These are phyloP conservation scores for Myripristis jacobus DNA, from an alignment of 2,797 vertebrate species.

Conservation along the genomic window DNA sequence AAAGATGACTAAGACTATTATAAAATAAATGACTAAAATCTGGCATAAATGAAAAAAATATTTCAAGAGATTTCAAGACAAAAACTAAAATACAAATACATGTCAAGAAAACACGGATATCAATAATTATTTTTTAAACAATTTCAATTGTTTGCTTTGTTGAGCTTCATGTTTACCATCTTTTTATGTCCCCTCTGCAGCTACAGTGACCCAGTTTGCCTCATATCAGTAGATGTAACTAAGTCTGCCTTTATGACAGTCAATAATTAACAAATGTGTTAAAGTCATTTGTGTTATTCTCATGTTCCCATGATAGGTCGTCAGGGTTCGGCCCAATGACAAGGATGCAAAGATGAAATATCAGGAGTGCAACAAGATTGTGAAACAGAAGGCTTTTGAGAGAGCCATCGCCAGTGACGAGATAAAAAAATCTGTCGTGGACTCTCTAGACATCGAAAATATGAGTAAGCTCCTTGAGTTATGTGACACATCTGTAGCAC, in stretches of 20 bases:
- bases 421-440: constrained; percentile 91
- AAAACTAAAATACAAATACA: too few species aligned
- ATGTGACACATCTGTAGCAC: background rate
- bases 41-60: too few species aligned
- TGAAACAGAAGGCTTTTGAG: constrained; percentile 96
- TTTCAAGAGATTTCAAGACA: too few species aligned
- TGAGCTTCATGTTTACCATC: background rate
- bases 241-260: background rate
- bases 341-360: constrained; percentile 95
- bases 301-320: constrained; percentile 83
- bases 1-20: too few species aligned
- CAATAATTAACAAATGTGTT: constrained; percentile 14
- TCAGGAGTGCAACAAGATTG: constrained; percentile 95
- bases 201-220: background rate
- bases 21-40: too few species aligned
- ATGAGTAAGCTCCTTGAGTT: constrained; percentile 87
- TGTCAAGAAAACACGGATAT: too few species aligned
- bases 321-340: constrained; percentile 92
- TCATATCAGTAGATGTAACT: too few species aligned
- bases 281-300: constrained; percentile 3
- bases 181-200: background rate
- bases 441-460: constrained; percentile 94
- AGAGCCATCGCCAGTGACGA: constrained; percentile 93
- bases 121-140: background rate
- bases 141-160: background rate